Conservation (phyloP, 2,888 invertebrate genomes). For the Pollenia amentaria region DNA sequence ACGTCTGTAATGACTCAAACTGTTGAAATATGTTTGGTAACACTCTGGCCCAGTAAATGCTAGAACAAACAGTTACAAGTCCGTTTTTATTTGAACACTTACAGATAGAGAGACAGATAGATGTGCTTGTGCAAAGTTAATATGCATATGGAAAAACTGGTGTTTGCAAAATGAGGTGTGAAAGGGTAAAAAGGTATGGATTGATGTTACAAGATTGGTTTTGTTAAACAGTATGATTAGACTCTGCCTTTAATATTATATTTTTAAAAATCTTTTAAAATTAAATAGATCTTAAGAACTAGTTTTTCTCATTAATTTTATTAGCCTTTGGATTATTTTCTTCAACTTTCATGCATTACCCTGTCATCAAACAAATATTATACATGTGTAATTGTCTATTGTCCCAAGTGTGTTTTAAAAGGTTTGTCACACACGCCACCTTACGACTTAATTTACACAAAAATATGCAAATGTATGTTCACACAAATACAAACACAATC, state of each 20-base stretch:
- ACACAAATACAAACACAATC: constrained; percentile 10
- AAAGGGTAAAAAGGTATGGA: not conserved
- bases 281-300: no score
- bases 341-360: not conserved
- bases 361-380: constrained; percentile 29
- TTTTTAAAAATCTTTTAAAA: no score
- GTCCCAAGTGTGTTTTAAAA: constrained; percentile 67
- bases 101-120: constrained; percentile 2
- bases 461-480: constrained; percentile 39
- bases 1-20: constrained; percentile 47
- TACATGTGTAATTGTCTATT: constrained; percentile 71
- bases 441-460: constrained; percentile 68
- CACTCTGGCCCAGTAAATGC: constrained; percentile 14
- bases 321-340: no score
- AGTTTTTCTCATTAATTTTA: no score
- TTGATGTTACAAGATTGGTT: no score
- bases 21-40: constrained; percentile 38
- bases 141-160: constrained; percentile 21
- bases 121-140: constrained; percentile 10
- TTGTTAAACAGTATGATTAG: no score
- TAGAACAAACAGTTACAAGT: constrained; percentile 55
- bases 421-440: constrained; percentile 64
- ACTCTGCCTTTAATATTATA: no score
- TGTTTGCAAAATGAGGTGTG: not conserved
- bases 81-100: constrained; percentile 57